Base-by-base conservation (phyloP, 1,140 invertebrate genomes). In the Orchesella cincta region DNA sequence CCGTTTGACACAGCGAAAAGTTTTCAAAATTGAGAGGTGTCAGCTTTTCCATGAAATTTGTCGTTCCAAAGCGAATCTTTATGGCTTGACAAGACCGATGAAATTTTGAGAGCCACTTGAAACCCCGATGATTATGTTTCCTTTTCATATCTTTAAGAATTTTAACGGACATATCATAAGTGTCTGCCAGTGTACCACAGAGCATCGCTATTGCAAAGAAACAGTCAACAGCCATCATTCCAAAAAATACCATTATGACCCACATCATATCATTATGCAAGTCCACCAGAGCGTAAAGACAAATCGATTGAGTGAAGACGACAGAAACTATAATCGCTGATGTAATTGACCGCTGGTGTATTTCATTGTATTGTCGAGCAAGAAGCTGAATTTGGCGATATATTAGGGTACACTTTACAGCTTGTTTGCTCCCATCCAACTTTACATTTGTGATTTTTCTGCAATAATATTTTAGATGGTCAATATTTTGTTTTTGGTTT, bases 51-150 rank as follows among this genome's bases (percentile, higher is more conserved):
- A 67, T 33, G 28, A 29, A 67, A 67, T 67, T 67, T 8, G 62
- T 67, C 62, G n/a, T 31, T 67, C 62, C 62, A 67, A 67, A 67
- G 8, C n/a, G 26, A 26, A 67, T 67, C n/a, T 67, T 67, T 26
- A 67, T 67, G 2, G 26, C 28, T 12, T 33, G 62, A 67, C 62
- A 67, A 14, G 62, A 67, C 14, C 31, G 29, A n/a, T 67, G 62
- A 33, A 67, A 67, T 33, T 29, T 67, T 5, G 2, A 16, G 8
- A 67, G 31, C 62, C 62, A 67, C 12, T 14, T 29, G 33, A 8
- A 33, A 5, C 31, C 28, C 29, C 62, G 31, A 12, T 33, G 28
- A 8, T 20, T 46, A 20, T 46, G 39, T 16, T 31, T 29, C n/a
- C 62, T 29, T 12, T 29, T 31, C 5, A 67, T 3, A 31, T 67